Conservation (phyloP, 2,113 vertebrate species). For the Mesoclemmys tuberculata region DNA sequence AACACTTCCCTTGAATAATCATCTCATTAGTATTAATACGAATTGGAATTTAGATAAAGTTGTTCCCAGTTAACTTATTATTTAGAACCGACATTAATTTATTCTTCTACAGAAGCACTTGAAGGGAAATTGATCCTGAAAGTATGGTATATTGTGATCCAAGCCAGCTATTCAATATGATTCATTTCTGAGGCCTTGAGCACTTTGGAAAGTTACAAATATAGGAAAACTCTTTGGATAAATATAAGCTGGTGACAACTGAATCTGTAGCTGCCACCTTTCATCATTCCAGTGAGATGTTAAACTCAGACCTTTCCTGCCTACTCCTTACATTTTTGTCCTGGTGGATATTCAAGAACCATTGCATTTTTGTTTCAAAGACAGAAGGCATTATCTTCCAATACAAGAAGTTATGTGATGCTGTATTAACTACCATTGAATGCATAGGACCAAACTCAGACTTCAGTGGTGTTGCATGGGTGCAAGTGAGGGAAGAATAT, state of each 20-base stretch:
- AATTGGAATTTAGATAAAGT: background rate
- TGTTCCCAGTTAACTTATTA: background rate
- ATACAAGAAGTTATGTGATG: background rate
- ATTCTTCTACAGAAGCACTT: rapidly evolving
- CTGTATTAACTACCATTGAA: background rate
- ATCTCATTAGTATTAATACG: background rate
- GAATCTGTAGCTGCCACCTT: background rate
- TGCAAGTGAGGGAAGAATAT: background rate
- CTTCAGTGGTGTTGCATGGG: background rate
- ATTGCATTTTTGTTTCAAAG: background rate
- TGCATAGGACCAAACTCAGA: background rate
- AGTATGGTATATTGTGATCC: background rate
- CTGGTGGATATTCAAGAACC: background rate
- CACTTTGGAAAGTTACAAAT: background rate
- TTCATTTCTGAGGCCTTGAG: background rate
- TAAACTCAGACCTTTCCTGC: rapidly evolving
- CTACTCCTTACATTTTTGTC: background rate
- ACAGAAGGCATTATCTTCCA: background rate
- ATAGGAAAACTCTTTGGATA: background rate
- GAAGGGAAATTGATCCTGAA: background rate
- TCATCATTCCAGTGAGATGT: background rate
- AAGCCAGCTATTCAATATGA: background rate
- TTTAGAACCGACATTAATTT: background rate
- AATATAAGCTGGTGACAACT: background rate
- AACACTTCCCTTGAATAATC: background rate